Evolutionary conservation across 2,113 vertebrate genomes (phyloP).

Genomic region (Callithrix jacchus): DNA sequence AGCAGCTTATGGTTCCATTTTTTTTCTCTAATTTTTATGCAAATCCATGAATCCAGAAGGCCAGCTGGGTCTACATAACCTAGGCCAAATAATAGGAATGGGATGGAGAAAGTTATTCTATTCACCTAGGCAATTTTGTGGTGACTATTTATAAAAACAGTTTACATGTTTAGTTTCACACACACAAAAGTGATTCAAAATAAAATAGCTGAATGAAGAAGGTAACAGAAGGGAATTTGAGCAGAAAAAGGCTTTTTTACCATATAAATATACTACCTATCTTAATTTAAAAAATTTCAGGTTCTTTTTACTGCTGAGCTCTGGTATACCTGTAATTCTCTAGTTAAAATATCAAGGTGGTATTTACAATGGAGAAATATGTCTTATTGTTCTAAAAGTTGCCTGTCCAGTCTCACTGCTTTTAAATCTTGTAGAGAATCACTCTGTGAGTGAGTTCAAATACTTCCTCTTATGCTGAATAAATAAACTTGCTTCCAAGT

Average conservation of each 20-base stretch:
- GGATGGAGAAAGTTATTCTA: background rate
- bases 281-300: background rate
- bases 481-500: conserved; percentile 69
- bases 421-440: conserved; percentile 39
- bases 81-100: background rate
- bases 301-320: background rate
- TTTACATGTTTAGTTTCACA: background rate
- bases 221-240: background rate
- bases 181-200: background rate
- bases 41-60: background rate
- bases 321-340: background rate
- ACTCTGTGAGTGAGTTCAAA: conserved; percentile 20
- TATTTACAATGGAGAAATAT: conserved; percentile 40
- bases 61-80: background rate
- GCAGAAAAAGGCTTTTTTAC: background rate
- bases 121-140: background rate
- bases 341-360: background rate
- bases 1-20: background rate
- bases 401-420: conserved; percentile 67
- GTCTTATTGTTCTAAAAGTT: conserved; percentile 52
- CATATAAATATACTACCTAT: background rate
- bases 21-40: background rate
- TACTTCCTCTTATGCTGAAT: conserved; percentile 59
- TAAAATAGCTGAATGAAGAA: background rate
- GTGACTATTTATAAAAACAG: background rate